Evolutionary conservation across 2,113 vertebrate species (phyloP).

Genomic region (Tylochromis polylepis): DNA sequence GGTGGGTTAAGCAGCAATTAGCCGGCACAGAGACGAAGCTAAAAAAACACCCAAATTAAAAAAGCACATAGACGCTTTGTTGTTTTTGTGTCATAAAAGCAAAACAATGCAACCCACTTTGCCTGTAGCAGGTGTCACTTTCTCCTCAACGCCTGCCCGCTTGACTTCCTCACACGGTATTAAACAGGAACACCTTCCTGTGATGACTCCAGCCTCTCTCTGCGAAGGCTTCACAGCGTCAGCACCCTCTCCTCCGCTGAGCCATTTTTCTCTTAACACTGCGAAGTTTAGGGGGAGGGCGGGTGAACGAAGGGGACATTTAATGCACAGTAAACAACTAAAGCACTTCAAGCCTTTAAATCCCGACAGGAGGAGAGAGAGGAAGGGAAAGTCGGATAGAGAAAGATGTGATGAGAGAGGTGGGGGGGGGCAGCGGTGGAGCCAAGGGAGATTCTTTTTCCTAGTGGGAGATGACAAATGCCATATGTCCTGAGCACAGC

Average conservation of each 20-base stretch:
- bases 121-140: background rate
- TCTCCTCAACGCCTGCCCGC: background rate
- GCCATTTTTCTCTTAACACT: conserved; percentile 64
- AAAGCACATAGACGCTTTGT: background rate
- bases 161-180: conserved; percentile 27
- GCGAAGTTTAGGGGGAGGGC: conserved; percentile 23
- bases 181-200: conserved; percentile 26
- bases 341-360: conserved; percentile 72
- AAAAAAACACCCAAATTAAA: background rate
- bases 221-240: conserved; percentile 40
- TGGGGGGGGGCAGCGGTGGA: background rate
- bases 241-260: conserved; percentile 57
- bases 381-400: conserved; percentile 41
- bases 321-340: conserved; percentile 74
- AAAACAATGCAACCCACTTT: background rate
- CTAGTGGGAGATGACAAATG: conserved; percentile 75
- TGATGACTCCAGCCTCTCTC: conserved; percentile 14
- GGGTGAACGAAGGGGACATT: conserved; percentile 18
- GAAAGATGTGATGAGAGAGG: conserved; percentile 33
- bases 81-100: background rate
- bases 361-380: conserved; percentile 54
- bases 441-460: conserved; percentile 53
- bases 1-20: background rate
- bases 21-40: background rate
- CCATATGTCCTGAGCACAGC: conserved; percentile 74